Percentiles rank a stretch among this genome's conserved stretches.
Conservation (phyloP, 1,140 invertebrate species). For the Zaprionus africanus region DNA sequence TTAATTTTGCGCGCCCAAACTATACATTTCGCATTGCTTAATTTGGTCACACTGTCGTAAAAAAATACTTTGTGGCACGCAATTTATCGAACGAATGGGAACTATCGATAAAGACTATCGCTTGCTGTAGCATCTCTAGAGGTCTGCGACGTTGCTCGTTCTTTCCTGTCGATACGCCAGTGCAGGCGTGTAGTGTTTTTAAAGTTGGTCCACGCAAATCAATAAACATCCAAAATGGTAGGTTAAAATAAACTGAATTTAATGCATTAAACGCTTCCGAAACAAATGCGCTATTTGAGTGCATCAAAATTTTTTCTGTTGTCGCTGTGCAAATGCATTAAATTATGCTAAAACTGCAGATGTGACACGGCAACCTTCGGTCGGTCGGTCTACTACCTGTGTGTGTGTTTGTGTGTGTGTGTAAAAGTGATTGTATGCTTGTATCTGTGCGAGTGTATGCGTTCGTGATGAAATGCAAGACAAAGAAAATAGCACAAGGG, state of each 20-base stretch:
- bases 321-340: conserved; percentile 1
- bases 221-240: conserved; percentile 94
- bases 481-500: conserved; percentile 71
- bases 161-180: conserved; percentile 91
- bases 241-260: conserved; percentile 84
- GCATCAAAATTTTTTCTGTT: conserved; percentile 40
- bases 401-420: conserved; percentile 27
- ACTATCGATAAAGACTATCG: conserved; percentile 21
- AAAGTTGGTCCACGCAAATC: conserved; percentile 88
- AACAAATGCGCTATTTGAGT: not conserved
- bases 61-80: not conserved
- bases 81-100: not conserved
- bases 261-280: not conserved
- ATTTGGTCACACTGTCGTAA: not conserved
- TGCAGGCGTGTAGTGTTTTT: conserved; percentile 92
- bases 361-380: conserved; percentile 43
- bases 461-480: conserved; percentile 68
- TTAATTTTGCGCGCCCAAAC: not conserved
- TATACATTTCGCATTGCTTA: not conserved
- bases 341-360: conserved; percentile 49
- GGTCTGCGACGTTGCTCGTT: conserved; percentile 66
- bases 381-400: conserved; percentile 6
- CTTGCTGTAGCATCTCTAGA: conserved; percentile 23
- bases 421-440: conserved; percentile 3
- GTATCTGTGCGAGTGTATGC: conserved; percentile 15